phyloP scores from a whole-genome alignment of 2,888 invertebrate species.

The Altica lythri region DNA sequence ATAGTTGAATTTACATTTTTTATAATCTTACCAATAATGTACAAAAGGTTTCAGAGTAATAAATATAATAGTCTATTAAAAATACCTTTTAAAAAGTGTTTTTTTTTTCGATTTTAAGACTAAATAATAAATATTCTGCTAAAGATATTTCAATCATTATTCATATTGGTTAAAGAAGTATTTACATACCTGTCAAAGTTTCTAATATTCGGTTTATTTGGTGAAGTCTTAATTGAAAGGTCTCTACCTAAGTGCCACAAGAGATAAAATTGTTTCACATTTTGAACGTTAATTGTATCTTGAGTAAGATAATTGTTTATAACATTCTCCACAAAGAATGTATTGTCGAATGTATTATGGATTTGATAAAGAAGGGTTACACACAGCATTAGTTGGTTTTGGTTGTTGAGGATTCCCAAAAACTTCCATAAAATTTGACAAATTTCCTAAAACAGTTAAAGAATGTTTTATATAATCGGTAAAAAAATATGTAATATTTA shows the following conservation, averaged over 20 bases:
- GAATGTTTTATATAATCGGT: no score
- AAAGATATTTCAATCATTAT: no score
- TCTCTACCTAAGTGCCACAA: conserved; percentile 81
- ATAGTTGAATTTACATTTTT: no score
- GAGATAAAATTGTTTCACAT: conserved; percentile 67
- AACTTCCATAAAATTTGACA: conserved; percentile 75
- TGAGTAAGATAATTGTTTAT: conserved; percentile 62
- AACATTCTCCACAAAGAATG: conserved; percentile 70
- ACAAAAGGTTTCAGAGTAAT: no score
- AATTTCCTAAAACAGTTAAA: conserved; percentile 61
- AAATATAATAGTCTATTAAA: no score
- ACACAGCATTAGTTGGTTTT: conserved; percentile 64
- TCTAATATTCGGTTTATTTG: conserved; percentile 55
- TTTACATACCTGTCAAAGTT: conserved; percentile 66
- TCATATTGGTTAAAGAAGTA: no score
- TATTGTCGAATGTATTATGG: conserved; percentile 69
- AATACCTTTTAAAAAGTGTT: no score
- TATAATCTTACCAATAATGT: no score
- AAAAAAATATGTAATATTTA: no score
- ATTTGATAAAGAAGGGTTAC: conserved; percentile 77
- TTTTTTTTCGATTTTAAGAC: no score
- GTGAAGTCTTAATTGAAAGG: conserved; percentile 60
- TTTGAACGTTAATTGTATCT: conserved; percentile 60
- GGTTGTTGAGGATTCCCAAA: conserved; percentile 63
- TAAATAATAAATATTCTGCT: no score